Percentiles rank a stretch among this genome's conserved stretches.
phyloP scores from a whole-genome alignment of 2,888 invertebrate genomes.

The Psococerastis gibbosa region DNA sequence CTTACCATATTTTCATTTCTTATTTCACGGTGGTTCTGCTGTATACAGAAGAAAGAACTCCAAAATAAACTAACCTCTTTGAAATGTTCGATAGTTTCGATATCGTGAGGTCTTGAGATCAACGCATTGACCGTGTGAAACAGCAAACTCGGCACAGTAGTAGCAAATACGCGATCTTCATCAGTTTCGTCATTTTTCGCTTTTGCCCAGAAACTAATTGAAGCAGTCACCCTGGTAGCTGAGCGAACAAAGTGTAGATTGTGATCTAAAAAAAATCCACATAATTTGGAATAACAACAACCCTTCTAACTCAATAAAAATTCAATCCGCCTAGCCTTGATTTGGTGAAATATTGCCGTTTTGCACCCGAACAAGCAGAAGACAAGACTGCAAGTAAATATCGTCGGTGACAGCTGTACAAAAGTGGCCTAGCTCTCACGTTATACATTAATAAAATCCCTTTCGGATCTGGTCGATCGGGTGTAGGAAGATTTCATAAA shows the following conservation, averaged over 20 bases:
- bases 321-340: background rate
- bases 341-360: too few relatives aligned
- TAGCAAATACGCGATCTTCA: background rate
- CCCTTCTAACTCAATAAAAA: background rate
- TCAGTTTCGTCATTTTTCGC: background rate
- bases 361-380: too few relatives aligned
- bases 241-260: background rate
- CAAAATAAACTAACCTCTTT: background rate
- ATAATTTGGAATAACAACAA: too few relatives aligned
- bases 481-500: too few relatives aligned
- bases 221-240: background rate
- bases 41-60: too few relatives aligned
- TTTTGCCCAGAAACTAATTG: constrained; percentile 3
- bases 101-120: background rate
- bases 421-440: too few relatives aligned
- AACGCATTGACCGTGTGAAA: background rate
- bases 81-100: background rate
- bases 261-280: constrained; percentile 3
- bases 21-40: too few relatives aligned
- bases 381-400: too few relatives aligned
- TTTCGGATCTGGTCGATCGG: too few relatives aligned
- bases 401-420: too few relatives aligned
- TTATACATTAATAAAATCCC: too few relatives aligned
- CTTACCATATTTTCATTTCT: too few relatives aligned
- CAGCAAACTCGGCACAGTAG: background rate